Evolutionary conservation across 2,797 vertebrate genomes (phyloP).

Genomic region (Protonibea diacanthus): DNA sequence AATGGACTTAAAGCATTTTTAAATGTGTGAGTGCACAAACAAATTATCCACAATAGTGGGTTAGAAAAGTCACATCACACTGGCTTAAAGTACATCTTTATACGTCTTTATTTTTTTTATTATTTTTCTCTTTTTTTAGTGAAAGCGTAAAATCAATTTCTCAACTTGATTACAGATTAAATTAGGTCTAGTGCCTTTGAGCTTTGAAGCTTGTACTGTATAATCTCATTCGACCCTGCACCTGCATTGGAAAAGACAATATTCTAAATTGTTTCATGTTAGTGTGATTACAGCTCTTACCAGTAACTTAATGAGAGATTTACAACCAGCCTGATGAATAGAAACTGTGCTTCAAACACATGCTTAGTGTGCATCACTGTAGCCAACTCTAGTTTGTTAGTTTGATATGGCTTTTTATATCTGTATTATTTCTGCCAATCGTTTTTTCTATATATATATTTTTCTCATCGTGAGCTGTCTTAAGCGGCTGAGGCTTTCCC

Average conservation of each 20-base stretch:
- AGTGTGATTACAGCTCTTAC: neutral
- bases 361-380: constrained; percentile 20
- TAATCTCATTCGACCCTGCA: constrained; percentile 5
- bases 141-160: neutral
- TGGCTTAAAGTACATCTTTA: neutral
- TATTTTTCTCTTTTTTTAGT: neutral
- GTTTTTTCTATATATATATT: constrained; percentile 10
- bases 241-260: neutral
- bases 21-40: neutral
- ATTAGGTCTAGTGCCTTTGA: constrained; percentile 42
- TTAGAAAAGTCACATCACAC: neutral
- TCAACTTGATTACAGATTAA: constrained; percentile 21
- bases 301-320: constrained; percentile 18
- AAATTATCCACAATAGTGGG: neutral
- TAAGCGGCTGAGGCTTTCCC: neutral
- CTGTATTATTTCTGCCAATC: constrained; percentile 22
- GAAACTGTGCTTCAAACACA: constrained; percentile 15
- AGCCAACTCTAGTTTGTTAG: constrained; percentile 4
- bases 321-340: constrained; percentile 10
- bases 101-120: neutral
- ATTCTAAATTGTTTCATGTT: neutral
- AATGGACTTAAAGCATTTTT: constrained; percentile 7
- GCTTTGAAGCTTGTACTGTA: constrained; percentile 3
- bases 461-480: constrained; percentile 6
- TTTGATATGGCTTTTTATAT: constrained; percentile 9